Base-by-base conservation (phyloP, 1,140 invertebrate genomes). In the Andrena cerasifolii region DNA sequence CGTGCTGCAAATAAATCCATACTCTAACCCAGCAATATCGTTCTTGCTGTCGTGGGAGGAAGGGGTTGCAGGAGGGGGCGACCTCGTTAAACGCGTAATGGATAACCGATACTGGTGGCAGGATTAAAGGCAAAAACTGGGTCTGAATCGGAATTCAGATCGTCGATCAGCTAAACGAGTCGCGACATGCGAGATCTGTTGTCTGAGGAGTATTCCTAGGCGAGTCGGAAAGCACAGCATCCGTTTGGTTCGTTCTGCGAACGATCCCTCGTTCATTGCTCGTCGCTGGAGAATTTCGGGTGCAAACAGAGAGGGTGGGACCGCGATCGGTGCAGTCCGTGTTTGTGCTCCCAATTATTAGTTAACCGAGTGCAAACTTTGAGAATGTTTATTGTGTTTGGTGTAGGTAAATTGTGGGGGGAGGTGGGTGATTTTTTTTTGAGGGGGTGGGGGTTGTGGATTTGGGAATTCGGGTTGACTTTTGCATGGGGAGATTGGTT, bases 71-170 rank as follows among this genome's bases (percentile, higher is more conserved):
- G n/a, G n/a, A 40, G 36, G 36, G 36, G 36, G 63, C 36, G 78
- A 75, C 63, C 56, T 75, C 78, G 78, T 82, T 80, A 75, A 75
- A 75, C 63, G 56, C 59, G 63, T 82, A 82, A 82, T 80, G 58
- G 78, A 12, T 80, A 80, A 71, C 59, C 56, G 62, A 82, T 82
- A 63, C 28, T 21, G 43, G 54, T 51, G 18, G 36, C 12, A 14
- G 43, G 62, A 62, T 75, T 80, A 68, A 67, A 54, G 67, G 33
- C 40, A 76, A 14, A 3, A 18, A 24, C 74, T n/a, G 59, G 45
- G 78, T 47, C 56, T 54, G 49, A 31, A 24, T 78, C 24, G 43
- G 67, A 82, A 82, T 82, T 80, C 59, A 45, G 53, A 66, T 61
- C 76, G 70, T 68, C 71, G 58, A 80, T 82, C 78, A 68, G 71